Base-by-base conservation (phyloP, 2,113 vertebrate species). In the Chamaea fasciata region DNA sequence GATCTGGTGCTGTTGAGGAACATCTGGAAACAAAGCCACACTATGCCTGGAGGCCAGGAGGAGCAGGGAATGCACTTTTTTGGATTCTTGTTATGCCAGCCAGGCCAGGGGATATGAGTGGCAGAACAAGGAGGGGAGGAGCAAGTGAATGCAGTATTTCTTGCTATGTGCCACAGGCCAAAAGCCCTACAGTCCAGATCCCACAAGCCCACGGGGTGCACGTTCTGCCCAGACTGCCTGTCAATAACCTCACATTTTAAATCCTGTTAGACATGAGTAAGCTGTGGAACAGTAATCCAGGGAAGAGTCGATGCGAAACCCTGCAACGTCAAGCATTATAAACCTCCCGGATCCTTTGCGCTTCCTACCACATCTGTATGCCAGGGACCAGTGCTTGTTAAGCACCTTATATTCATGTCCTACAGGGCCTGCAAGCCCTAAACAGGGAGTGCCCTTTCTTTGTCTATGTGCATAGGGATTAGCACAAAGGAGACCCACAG, bases 251-350 rank as follows among this genome's bases (percentile, higher is more conserved):
- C 53, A 47, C 69, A 18, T 78, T 91, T 75, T 78, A 91, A 94
- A 94, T 93, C 81, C 87, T 75, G 82, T 91, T 87, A 94, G 81
- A 79, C 69, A 76, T 20, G 23, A 89, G 63, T 69, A 93, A 94
- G 65, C 57, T 83, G 53, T 0, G 11, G 62, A 44, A 70, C 78
- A 73, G 67, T 84, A 95, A 94, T 85, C 82, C 84, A 89, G 81
- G 62, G 78, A 87, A 87, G 84, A 87, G 52, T 82, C 4, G 0
- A 28, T 75, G 65, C 74, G 91, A 87, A 89, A 4, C 74, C 56
- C 90, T 78, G 53, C 82, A 78, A 71, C 1, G 5, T 90, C 78
- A 92, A 39, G 82, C 65, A 65, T 56, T 44, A 26, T 37, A 82
- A 92, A 90, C 59, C 69, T 64, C 41, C 15, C 3, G 0, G 2